Percentiles rank a stretch among this genome's conserved stretches.
These are phyloP conservation scores for Tenodera sinensis DNA, from an alignment of 2,888 invertebrate species.

Conservation along the genomic window DNA sequence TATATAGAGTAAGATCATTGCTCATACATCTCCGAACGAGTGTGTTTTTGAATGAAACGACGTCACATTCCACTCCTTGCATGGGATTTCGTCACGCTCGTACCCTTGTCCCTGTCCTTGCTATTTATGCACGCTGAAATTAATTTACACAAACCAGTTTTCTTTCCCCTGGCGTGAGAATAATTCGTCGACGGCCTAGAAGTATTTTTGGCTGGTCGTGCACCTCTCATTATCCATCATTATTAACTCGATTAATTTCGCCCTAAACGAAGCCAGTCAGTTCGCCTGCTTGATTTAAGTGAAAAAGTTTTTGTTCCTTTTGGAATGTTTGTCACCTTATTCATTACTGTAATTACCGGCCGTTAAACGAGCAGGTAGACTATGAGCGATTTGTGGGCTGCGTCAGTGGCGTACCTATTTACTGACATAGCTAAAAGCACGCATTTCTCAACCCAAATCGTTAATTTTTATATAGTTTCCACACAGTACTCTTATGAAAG, in stretches of 20 bases:
- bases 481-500: too few species aligned
- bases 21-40: too few species aligned
- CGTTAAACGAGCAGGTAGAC: neutral
- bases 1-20: too few species aligned
- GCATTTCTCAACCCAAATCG: too few species aligned
- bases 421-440: too few species aligned
- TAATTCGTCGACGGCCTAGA: neutral
- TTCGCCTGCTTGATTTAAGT: neutral
- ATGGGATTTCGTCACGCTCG: neutral
- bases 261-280: neutral
- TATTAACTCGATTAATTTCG: neutral
- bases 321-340: neutral
- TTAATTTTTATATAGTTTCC: too few species aligned
- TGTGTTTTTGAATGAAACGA: too few species aligned
- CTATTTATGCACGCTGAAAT: conserved; percentile 21
- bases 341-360: neutral
- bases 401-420: neutral
- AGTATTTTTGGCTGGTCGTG: neutral
- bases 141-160: conserved; percentile 23
- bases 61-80: neutral
- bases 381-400: neutral
- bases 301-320: neutral
- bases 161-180: neutral
- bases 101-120: neutral
- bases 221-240: neutral